Percentiles rank a stretch among this genome's conserved stretches.
Evolutionary conservation across 2,113 vertebrate species (phyloP).

Genomic region (Muscicapa adusta): DNA sequence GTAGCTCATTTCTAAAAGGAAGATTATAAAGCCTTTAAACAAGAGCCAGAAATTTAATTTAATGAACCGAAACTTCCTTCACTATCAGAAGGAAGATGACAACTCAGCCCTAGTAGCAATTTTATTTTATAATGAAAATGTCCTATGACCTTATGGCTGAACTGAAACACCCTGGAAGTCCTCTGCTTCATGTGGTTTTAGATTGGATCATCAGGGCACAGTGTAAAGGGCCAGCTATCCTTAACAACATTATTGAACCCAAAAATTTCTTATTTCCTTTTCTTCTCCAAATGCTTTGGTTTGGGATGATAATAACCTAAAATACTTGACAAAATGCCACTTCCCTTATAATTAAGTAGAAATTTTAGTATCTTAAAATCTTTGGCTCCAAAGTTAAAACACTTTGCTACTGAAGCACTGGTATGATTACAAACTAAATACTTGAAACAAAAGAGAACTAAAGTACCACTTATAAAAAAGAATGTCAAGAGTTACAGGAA

Average conservation of each 20-base stretch:
- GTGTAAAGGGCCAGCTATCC: background rate
- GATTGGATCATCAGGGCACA: background rate
- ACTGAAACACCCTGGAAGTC: background rate
- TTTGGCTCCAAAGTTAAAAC: background rate
- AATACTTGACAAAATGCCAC: background rate
- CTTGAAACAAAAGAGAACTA: background rate
- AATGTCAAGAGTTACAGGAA: background rate
- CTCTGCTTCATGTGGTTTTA: accelerated
- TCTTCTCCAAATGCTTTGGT: background rate
- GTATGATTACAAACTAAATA: background rate
- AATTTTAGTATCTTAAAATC: background rate
- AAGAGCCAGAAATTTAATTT: background rate
- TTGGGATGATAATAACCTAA: background rate
- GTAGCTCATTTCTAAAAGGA: background rate
- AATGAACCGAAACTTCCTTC: background rate
- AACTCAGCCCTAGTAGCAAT: background rate
- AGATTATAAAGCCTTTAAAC: background rate
- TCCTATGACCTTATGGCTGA: background rate
- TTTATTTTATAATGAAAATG: background rate
- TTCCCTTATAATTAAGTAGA: background rate
- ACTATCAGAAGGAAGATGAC: background rate
- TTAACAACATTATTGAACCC: background rate
- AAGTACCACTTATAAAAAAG: background rate
- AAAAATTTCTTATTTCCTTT: background rate
- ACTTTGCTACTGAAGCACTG: background rate